Evolutionary conservation across 2,888 invertebrate genomes (phyloP).

Genomic region (Lycocerus yunnanus): DNA sequence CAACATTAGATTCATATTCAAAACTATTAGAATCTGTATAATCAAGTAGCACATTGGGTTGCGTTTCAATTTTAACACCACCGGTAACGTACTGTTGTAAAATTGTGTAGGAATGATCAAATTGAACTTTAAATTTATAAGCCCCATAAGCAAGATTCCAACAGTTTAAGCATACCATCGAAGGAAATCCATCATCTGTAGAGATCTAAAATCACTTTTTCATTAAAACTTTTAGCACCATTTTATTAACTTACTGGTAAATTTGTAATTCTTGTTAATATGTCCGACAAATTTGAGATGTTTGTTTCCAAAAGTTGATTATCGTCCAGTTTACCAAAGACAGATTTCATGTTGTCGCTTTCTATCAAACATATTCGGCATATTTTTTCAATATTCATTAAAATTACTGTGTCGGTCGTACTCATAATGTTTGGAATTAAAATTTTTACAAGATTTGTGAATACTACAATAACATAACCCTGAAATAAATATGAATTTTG

Average conservation of each 20-base stretch:
- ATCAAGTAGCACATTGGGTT: constrained; percentile 11
- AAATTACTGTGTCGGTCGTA: constrained; percentile 3
- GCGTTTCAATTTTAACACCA: constrained; percentile 29
- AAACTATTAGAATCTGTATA: constrained; percentile 22
- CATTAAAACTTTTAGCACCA: not conserved
- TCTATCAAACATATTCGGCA: constrained; percentile 41
- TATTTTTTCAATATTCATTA: constrained; percentile 33
- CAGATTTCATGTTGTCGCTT: constrained; percentile 31
- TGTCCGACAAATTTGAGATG: constrained; percentile 33
- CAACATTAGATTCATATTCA: constrained; percentile 24
- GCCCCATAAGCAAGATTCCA: constrained; percentile 35
- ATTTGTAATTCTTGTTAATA: constrained; percentile 34
- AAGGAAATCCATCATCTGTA: constrained; percentile 32
- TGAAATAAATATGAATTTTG: not conserved
- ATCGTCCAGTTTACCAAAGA: constrained; percentile 35
- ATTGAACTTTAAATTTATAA: constrained; percentile 40
- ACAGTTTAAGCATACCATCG: constrained; percentile 38
- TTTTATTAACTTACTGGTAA: constrained; percentile 31
- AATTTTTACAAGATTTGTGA: not conserved
- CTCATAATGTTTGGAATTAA: not conserved
- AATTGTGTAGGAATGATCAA: constrained; percentile 36
- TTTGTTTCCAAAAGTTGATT: constrained; percentile 32
- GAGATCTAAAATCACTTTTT: constrained; percentile 27
- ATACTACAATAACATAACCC: not conserved
- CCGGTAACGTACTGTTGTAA: constrained; percentile 35